Percentiles rank a stretch among this genome's conserved stretches.
These are phyloP conservation scores for Mythimna loreyi DNA, from an alignment of 2,888 invertebrate genomes.

Conservation along the genomic window DNA sequence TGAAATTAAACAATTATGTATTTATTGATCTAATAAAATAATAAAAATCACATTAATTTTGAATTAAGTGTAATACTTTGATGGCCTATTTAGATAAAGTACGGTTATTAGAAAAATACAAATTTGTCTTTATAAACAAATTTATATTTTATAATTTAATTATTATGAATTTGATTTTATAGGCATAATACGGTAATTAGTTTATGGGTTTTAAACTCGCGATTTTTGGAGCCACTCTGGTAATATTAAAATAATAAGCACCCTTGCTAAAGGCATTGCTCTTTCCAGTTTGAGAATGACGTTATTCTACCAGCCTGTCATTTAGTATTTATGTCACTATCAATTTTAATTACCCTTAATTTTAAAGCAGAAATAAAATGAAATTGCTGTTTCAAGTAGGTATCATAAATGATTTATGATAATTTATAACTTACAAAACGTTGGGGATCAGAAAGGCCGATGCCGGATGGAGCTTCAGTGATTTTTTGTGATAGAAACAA, in stretches of 20 bases:
- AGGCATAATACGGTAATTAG: too few species aligned
- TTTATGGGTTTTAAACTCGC: background rate
- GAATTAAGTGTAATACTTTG: background rate
- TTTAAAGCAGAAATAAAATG: background rate
- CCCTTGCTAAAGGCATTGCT: slow-evolving; percentile 44
- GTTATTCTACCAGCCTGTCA: slow-evolving; percentile 24
- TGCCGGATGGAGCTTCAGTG: too few species aligned
- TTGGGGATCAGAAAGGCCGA: too few species aligned
- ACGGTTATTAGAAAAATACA: too few species aligned
- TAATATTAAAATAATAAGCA: slow-evolving; percentile 50
- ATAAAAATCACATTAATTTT: background rate
- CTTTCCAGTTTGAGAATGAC: slow-evolving; percentile 31
- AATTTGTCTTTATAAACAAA: too few species aligned
- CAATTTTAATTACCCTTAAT: slow-evolving; percentile 8
- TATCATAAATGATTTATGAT: background rate
- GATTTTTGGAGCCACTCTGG: slow-evolving; percentile 17
- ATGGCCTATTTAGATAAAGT: background rate
- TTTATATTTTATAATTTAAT: too few species aligned
- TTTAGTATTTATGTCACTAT: slow-evolving; percentile 21
- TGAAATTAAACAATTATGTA: background rate
- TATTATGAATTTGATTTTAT: background rate
- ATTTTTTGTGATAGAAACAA: too few species aligned
- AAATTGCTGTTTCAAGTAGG: background rate
- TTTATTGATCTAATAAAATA: background rate
- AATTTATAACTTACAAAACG: background rate